These are phyloP conservation scores for Sarcophaga rosellei DNA, from an alignment of 2,888 invertebrate genomes.

Conservation along the genomic window DNA sequence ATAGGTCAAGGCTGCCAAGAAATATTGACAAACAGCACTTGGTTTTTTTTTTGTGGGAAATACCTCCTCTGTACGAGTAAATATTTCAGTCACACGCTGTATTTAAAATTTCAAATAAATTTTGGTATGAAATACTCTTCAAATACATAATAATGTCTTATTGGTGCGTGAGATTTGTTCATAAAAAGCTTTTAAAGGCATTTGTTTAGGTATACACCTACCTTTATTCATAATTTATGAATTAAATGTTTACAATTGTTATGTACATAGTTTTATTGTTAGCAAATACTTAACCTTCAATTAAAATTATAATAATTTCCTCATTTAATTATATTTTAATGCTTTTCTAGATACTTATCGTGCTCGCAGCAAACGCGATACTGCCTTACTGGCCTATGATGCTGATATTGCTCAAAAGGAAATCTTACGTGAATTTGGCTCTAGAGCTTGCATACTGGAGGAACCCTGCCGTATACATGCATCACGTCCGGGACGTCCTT, in stretches of 20 bases:
- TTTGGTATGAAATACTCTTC: background rate
- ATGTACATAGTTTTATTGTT: background rate
- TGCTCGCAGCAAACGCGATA: conserved; percentile 84
- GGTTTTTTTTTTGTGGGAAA: conserved; percentile 40
- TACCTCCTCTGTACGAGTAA: conserved; percentile 18
- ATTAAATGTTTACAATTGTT: background rate
- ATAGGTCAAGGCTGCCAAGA: conserved; percentile 62
- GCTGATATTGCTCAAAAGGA: conserved; percentile 89
- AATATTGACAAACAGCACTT: conserved; percentile 18
- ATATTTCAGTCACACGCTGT: background rate
- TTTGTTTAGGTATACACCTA: background rate
- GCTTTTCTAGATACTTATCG: conserved; percentile 86
- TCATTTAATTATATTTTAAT: background rate
- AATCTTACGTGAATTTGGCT: conserved; percentile 89
- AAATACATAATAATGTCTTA: conserved; percentile 30
- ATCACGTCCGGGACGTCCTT: conserved; percentile 75
- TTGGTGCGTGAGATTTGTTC: conserved; percentile 28
- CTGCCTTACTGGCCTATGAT: conserved; percentile 83
- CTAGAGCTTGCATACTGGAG: conserved; percentile 89
- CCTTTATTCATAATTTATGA: background rate
- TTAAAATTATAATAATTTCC: conserved; percentile 12
- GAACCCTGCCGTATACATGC: conserved; percentile 85
- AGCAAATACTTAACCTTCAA: background rate
- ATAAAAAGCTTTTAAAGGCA: background rate
- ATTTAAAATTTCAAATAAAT: background rate